phyloP scores from a whole-genome alignment of 2,888 invertebrate genomes.

The Habrosyne pyritoides region DNA sequence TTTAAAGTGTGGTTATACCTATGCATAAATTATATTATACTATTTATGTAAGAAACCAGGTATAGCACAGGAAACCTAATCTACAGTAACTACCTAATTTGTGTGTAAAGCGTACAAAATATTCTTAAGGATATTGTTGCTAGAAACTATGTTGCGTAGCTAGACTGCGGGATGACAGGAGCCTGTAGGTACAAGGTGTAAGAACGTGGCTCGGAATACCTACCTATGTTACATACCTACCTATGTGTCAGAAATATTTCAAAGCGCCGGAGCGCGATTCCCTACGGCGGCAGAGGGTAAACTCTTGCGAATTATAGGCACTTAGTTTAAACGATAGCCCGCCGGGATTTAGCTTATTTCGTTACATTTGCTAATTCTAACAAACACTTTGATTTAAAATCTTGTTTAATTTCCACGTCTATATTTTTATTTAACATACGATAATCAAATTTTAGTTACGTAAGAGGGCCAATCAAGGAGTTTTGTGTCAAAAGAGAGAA shows the following conservation, averaged over 20 bases:
- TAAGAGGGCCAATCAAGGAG: conserved; percentile 71
- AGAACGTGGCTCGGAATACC: conserved; percentile 4
- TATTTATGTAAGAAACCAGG: neutral
- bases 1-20: neutral
- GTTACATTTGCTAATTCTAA: conserved; percentile 56
- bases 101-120: neutral
- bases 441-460: conserved; percentile 60
- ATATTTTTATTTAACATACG: conserved; percentile 39
- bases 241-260: conserved; percentile 62
- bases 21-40: neutral
- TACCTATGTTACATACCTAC: conserved; percentile 16
- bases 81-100: neutral
- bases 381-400: conserved; percentile 37
- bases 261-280: conserved; percentile 63
- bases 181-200: neutral
- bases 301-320: conserved; percentile 79
- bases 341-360: conserved; percentile 60
- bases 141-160: neutral
- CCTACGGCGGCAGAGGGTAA: conserved; percentile 67
- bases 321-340: conserved; percentile 78
- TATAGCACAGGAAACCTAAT: neutral
- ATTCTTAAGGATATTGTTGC: neutral
- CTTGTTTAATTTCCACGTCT: conserved; percentile 14
- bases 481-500: conserved; percentile 64
- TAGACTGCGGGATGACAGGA: neutral